Evolutionary conservation across 2,888 invertebrate genomes (phyloP), one percentile per base, ranked within the genome.

Genomic region (Cerastoderma edule): DNA sequence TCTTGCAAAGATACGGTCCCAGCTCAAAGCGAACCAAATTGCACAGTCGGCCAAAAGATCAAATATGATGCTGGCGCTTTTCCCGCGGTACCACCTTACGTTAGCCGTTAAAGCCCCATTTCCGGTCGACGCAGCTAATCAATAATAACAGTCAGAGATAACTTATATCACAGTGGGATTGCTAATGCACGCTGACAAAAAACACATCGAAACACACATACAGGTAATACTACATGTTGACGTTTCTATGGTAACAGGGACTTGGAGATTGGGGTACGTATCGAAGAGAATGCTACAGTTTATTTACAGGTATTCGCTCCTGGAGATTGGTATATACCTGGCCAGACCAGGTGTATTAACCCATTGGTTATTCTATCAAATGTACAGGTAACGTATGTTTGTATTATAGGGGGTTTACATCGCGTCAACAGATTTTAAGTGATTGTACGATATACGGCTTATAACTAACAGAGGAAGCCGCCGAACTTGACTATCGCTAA

Each of bases 101-200:
- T n/a, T n/a, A n/a, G n/a, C n/a, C n/a, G n/a, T n/a, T n/a, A n/a
- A n/a, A n/a, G n/a, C n/a, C n/a, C n/a, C n/a, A n/a, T n/a, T n/a
- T n/a, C n/a, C n/a, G n/a, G n/a, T n/a, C n/a, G n/a, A 22, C 13
- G 2, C 24, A 19, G 53, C 27, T 27, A 53, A 3, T 53, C 53
- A 53, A 27, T 6, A 22, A 53, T 53, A 53, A 53, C 56, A 30
- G 4, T 8, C 2, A 19, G 39, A 35, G 19, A 35, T 60, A 35
- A 24, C 33, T 60, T 39, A 60, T 60, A 60, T 60, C 60, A 60
- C 60, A 60, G 60, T 60, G 60, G 60, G 60, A 60, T 60, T 27
- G 39, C 35, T 39, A 35, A 24, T 39, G 60, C 60, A 39, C 60
- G n/a, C 60, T 60, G 60, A 60, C 60, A 60, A 60, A 60, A 57